Evolutionary conservation across 2,113 vertebrate species (phyloP).

Genomic region (Macrotis lagotis): DNA sequence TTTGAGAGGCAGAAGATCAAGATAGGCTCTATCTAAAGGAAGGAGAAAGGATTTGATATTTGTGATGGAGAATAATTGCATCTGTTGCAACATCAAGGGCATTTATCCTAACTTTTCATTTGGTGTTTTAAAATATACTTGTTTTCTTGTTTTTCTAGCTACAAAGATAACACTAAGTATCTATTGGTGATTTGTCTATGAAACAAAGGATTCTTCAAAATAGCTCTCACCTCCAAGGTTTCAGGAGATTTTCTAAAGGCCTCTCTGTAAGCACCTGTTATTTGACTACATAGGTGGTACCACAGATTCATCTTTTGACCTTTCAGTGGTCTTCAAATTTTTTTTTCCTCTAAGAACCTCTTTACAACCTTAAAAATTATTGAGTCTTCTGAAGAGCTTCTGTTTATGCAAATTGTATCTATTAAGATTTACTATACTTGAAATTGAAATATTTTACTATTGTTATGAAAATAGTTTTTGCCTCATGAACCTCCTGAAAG

Average conservation of each 20-base stretch:
- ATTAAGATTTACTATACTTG: background rate
- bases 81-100: background rate
- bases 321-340: background rate
- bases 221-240: background rate
- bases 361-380: background rate
- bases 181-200: background rate
- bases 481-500: background rate
- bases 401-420: background rate
- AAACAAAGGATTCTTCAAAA: background rate
- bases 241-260: background rate
- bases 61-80: background rate
- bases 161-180: background rate
- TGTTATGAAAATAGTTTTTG: background rate
- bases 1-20: background rate
- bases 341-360: background rate
- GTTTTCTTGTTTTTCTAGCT: background rate
- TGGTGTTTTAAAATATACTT: background rate
- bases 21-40: background rate
- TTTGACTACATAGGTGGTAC: background rate
- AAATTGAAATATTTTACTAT: background rate
- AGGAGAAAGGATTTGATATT: background rate
- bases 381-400: background rate
- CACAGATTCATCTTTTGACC: too few relatives aligned
- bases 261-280: background rate
- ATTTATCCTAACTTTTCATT: background rate